Percentiles rank a stretch among this genome's conserved stretches.
phyloP scores from a whole-genome alignment of 2,888 invertebrate genomes.

The Trissoscelio sp. region DNA sequence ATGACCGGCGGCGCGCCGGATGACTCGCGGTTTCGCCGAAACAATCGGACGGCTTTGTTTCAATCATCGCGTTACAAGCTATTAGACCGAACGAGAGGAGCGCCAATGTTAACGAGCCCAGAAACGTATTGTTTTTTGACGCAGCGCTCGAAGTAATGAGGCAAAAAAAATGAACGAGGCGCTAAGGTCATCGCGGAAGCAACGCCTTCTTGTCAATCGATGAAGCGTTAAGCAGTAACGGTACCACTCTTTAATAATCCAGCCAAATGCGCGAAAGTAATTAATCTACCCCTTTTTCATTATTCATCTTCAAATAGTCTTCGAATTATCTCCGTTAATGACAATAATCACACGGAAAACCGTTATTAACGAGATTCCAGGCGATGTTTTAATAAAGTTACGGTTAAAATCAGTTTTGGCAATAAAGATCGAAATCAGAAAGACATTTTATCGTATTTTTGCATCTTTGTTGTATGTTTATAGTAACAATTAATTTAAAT shows the following conservation, averaged over 20 bases:
- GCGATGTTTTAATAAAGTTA: slow-evolving; percentile 7
- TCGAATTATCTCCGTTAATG: slow-evolving; percentile 36
- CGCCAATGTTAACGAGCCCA: slow-evolving; percentile 41
- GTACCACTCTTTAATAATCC: slow-evolving; percentile 59
- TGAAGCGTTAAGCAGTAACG: slow-evolving; percentile 68
- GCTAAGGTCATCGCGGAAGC: slow-evolving; percentile 64
- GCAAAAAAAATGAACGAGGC: slow-evolving; percentile 53
- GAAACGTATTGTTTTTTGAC: slow-evolving; percentile 48
- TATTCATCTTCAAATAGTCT: slow-evolving; percentile 41
- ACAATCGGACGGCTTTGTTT: slow-evolving; percentile 50
- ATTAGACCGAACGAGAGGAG: slow-evolving; percentile 12
- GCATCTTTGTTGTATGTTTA: no score
- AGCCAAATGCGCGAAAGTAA: slow-evolving; percentile 53
- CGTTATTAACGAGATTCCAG: slow-evolving; percentile 27
- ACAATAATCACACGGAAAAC: slow-evolving; percentile 25
- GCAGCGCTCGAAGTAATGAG: slow-evolving; percentile 27
- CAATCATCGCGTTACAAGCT: slow-evolving; percentile 34
- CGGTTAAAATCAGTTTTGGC: no score
- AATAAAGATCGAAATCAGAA: no score
- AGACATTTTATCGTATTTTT: no score
- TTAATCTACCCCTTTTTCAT: slow-evolving; percentile 47
- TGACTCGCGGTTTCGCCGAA: slow-evolving; percentile 45
- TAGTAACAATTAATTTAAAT: no score
- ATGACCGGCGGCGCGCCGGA: no score
- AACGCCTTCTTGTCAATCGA: slow-evolving; percentile 69